Evolutionary conservation across 2,113 vertebrate genomes (phyloP), one percentile per base, ranked within the genome.

Genomic region (Trichechus manatus): DNA sequence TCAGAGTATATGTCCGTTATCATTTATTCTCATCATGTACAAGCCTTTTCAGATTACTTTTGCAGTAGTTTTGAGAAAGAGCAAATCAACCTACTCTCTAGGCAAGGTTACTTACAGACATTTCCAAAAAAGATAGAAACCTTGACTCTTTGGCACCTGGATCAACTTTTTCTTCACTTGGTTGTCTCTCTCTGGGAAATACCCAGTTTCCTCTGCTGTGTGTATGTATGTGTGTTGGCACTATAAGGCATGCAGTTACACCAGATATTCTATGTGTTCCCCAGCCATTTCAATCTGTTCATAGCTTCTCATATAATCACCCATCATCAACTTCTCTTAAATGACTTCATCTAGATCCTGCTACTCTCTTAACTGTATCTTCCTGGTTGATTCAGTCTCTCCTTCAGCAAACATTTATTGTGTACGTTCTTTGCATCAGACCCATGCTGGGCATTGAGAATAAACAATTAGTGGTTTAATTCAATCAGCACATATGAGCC

Each of bases 91-190:
- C 83, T 47, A 10, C 20, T 91, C 44, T n/a, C 33, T 56, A 81
- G 56, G n/a, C 53, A 88, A 94, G 29, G 19, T 86, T 13, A 47
- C 23, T 94, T 47, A 42, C 39, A 29, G 44, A 20, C 19, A 47
- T 89, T 95, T 94, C 50, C 44, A 78, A 19, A 82, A 84, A 82
- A 93, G 96, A 84, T 19, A 63, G 33, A 97, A 56, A 84, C 14
- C 25, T 90, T 88, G 9, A 66, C 27, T 66, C 50, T 27, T 90
- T 87, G 44, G 22, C 36, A 42, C 25, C 11, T 50, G n/a, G 6
- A 1, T 72, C 0, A 0, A 50, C 86, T 77, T 89, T 94, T 83
- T 78, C 22, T 93, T 70, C 6, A 23, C 42, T 29, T 91, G 14
- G 9, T 39, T 79, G 23, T 63, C 47, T 22, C 36, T 87, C 17